These are phyloP conservation scores for Proteles cristata DNA, from an alignment of 2,113 vertebrate genomes.

Conservation along the genomic window DNA sequence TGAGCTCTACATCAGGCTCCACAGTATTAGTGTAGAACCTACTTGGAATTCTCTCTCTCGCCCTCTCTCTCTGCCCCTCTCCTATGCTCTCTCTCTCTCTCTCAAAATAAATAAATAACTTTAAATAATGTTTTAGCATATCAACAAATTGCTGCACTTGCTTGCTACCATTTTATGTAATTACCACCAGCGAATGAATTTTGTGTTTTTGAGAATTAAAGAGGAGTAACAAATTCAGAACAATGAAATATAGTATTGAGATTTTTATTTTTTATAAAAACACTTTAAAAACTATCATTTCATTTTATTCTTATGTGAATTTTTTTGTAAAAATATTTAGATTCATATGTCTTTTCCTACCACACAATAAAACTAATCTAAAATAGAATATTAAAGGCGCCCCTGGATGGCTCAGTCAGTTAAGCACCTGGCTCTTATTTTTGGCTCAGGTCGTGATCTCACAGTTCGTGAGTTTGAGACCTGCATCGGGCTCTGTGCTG, in stretches of 20 bases:
- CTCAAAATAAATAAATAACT: too few species aligned
- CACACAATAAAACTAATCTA: neutral
- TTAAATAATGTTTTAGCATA: neutral
- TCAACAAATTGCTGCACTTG: neutral
- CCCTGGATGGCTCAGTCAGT: too few species aligned
- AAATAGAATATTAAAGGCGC: neutral
- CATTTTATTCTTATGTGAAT: slow-evolving; percentile 12
- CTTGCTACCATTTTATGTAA: slow-evolving; percentile 11
- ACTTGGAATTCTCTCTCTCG: too few species aligned
- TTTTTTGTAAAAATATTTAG: slow-evolving; percentile 41
- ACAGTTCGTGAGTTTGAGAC: too few species aligned
- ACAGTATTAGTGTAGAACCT: too few species aligned
- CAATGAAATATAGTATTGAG: neutral
- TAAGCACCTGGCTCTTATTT: too few species aligned
- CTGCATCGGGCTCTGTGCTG: too few species aligned
- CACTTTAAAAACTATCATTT: slow-evolving; percentile 11
- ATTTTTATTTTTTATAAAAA: slow-evolving; percentile 26
- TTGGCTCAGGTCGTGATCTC: too few species aligned
- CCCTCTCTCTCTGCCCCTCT: too few species aligned
- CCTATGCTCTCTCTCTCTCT: too few species aligned
- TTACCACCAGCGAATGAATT: neutral
- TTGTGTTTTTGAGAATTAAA: slow-evolving; percentile 2
- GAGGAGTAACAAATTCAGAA: neutral
- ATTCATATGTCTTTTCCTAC: neutral
- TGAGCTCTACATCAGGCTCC: too few species aligned